Percentiles rank a stretch among this genome's conserved stretches.
These are phyloP conservation scores for Sylvietta virens DNA, from an alignment of 2,113 vertebrate genomes.

Conservation along the genomic window DNA sequence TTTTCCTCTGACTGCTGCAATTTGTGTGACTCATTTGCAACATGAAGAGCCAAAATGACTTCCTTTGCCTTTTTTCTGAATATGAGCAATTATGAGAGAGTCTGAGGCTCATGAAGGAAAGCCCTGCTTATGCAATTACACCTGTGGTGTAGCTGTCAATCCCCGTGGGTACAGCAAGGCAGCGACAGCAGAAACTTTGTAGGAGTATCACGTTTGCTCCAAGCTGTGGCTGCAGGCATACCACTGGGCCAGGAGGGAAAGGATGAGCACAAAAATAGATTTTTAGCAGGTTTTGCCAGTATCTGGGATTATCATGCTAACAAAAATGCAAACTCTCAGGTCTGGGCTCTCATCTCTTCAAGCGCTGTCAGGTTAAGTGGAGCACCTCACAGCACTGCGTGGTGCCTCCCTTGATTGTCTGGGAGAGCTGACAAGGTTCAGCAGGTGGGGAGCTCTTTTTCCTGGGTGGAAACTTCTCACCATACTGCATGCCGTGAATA, in stretches of 20 bases:
- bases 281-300: not conserved
- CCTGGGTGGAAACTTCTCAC: not conserved
- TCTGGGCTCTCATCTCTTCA: not conserved
- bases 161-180: not conserved
- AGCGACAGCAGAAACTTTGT: not conserved
- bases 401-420: not conserved
- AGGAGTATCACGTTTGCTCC: not conserved
- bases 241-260: not conserved
- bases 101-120: not conserved
- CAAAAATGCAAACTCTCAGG: not conserved
- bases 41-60: not conserved
- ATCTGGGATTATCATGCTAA: not conserved
- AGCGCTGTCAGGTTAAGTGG: not conserved
- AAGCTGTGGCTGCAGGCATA: not conserved
- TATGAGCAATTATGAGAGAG: not conserved
- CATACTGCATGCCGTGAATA: not conserved
- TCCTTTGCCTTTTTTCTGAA: constrained; percentile 11
- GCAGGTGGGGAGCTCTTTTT: not conserved
- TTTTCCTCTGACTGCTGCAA: constrained; percentile 5
- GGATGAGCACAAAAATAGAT: not conserved
- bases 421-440: not conserved
- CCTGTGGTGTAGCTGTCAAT: not conserved
- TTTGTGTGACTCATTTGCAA: constrained; percentile 36
- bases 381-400: rapidly evolving
- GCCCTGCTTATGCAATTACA: not conserved